Conservation (phyloP, 1,140 invertebrate genomes). For the Drosophila obscura region DNA sequence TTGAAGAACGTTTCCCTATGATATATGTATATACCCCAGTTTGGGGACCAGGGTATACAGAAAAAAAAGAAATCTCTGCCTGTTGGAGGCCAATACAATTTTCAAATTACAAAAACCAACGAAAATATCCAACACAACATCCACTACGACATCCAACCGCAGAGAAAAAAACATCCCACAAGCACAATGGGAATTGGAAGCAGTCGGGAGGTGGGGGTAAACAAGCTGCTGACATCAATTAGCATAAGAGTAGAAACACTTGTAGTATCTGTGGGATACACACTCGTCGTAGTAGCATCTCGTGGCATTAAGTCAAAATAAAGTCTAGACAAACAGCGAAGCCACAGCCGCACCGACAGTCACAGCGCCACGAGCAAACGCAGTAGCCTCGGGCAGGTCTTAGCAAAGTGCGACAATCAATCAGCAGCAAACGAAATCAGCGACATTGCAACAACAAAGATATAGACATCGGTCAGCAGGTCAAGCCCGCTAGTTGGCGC, state of each 20-base stretch:
- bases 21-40: too few relatives aligned
- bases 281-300: too few relatives aligned
- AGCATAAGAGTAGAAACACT: slow-evolving; percentile 44
- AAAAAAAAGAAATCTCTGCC: slow-evolving; percentile 23
- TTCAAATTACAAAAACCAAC: slow-evolving; percentile 68
- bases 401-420: slow-evolving; percentile 65
- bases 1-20: too few relatives aligned
- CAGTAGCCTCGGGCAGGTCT: slow-evolving; percentile 21
- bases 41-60: neutral
- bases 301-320: slow-evolving; percentile 59
- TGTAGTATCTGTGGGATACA: too few relatives aligned
- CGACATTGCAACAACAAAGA: slow-evolving; percentile 3
- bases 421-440: slow-evolving; percentile 43
- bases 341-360: slow-evolving; percentile 1
- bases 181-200: slow-evolving; percentile 56
- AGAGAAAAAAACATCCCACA: slow-evolving; percentile 23
- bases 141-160: slow-evolving; percentile 7
- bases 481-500: slow-evolving; percentile 61
- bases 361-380: slow-evolving; percentile 4
- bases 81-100: slow-evolving; percentile 70
- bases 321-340: slow-evolving; percentile 65
- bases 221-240: slow-evolving; percentile 69
- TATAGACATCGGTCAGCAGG: slow-evolving; percentile 42
- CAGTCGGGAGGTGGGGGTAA: slow-evolving; percentile 27
- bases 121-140: slow-evolving; percentile 21